Base-by-base conservation (phyloP, 2,113 vertebrate genomes). In the Manacus vitellinus region DNA sequence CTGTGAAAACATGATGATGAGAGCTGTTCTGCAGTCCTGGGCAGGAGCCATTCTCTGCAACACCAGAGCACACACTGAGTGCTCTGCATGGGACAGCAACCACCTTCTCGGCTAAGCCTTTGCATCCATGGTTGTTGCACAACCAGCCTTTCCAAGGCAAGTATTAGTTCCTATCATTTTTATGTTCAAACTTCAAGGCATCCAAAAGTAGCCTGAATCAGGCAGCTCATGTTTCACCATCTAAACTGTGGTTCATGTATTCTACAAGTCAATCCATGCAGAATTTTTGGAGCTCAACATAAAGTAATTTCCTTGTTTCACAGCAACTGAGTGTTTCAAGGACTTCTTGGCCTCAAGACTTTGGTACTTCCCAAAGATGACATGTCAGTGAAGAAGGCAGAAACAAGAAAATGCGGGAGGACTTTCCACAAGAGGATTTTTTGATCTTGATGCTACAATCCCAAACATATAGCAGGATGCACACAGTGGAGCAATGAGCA, bases 61-160 rank as follows among this genome's bases (percentile, higher is more conserved):
- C 18, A 41, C 5, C 12, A 44, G 28, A 3, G 2, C 2, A 2
- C 25, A 19, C 44, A 41, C 20, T 1, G 1, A 85, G 28, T 28
- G 68, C 62, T 65, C 66, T 65, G 5, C 54, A 31, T 44, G 22
- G 35, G 55, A 31, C 47, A 77, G 44, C 28, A 88, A 7, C 7
- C 18, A 56, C 10, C 11, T 44, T 27, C 12, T 49, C 7, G 11
- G 21, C 44, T 91, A 24, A 85, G 18, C 27, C 39, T 68, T 82
- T 31, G 14, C 24, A 25, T 19, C 0, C 0, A 13, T 2, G 0
- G 16, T 19, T 85, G 27, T 47, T 63, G 39, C 20, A 43, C 76
- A 44, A 56, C 17, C 10, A 54, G 27, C 8, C 21, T 82, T 89
- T 68, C 80, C 51, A 58, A 52, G 21, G 13, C 25, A 67, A 24